Evolutionary conservation across 2,113 vertebrate species (phyloP).

Genomic region (Cyprinodon tularosa): DNA sequence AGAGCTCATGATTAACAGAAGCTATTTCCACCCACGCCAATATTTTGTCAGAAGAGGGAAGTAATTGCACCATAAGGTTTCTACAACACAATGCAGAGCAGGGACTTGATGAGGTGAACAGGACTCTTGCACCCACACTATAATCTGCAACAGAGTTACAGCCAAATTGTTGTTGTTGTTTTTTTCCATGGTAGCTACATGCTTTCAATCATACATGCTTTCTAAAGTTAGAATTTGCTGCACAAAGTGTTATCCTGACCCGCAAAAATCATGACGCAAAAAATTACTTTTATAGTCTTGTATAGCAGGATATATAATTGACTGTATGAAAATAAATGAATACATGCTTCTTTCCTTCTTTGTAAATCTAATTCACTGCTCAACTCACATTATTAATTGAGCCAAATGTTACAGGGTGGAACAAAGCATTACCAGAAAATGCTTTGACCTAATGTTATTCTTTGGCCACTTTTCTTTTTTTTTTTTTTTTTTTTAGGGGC

Average conservation of each 20-base stretch:
- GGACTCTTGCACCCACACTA: constrained; percentile 68
- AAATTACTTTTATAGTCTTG: background rate
- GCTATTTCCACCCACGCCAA: constrained; percentile 69
- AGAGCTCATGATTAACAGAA: constrained; percentile 77
- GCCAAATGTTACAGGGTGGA: constrained; percentile 26
- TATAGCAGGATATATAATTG: background rate
- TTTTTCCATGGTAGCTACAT: background rate
- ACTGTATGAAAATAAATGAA: background rate
- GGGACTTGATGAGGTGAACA: constrained; percentile 75
- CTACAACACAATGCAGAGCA: constrained; percentile 68
- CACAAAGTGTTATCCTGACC: constrained; percentile 13
- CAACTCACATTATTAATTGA: background rate
- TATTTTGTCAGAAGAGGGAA: constrained; percentile 67
- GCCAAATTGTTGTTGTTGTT: background rate
- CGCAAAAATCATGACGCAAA: background rate
- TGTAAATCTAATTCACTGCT: constrained; percentile 1
- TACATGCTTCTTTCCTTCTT: constrained; percentile 6
- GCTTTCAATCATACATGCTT: background rate
- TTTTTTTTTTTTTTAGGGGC: background rate
- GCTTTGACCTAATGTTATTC: constrained; percentile 11
- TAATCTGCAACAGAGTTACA: constrained; percentile 50
- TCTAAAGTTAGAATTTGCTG: constrained; percentile 37
- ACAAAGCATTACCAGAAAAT: constrained; percentile 2
- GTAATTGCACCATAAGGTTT: constrained; percentile 73
- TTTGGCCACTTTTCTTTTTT: background rate